Evolutionary conservation across 2,113 vertebrate species (phyloP).

Genomic region (Pelodiscus sinensis): DNA sequence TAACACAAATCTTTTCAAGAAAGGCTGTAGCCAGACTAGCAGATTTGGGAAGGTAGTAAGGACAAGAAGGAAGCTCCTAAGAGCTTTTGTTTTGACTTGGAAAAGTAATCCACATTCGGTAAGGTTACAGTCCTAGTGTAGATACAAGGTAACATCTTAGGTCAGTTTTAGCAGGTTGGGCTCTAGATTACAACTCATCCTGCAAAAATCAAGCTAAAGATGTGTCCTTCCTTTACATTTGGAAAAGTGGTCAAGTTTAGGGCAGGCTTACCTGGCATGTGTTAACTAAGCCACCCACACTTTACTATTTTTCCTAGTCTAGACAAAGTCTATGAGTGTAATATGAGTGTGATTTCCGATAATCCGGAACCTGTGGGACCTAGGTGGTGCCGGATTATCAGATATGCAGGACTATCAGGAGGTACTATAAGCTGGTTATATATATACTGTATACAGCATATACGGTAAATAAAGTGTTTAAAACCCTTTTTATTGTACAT

Average conservation of each 20-base stretch:
- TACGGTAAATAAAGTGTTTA: no score
- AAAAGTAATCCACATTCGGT: rapidly evolving
- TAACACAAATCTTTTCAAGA: background rate
- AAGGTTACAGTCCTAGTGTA: background rate
- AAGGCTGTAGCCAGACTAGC: background rate
- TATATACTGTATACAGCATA: no score
- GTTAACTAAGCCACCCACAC: background rate
- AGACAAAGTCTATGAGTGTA: no score
- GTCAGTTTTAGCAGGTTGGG: background rate
- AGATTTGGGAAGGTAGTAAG: background rate
- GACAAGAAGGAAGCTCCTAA: background rate
- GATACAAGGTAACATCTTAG: background rate
- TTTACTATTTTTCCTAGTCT: no score
- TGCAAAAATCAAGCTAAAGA: background rate
- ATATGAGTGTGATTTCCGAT: no score
- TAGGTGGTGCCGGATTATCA: no score
- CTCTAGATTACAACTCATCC: rapidly evolving
- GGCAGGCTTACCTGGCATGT: rapidly evolving
- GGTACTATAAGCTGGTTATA: no score
- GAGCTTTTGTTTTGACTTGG: background rate
- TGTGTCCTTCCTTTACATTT: background rate
- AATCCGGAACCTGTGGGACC: no score
- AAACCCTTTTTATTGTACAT: no score
- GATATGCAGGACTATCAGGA: no score
- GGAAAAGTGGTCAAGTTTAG: background rate